phyloP scores from a whole-genome alignment of 2,113 vertebrate species.

The Pelmatolapia mariae region DNA sequence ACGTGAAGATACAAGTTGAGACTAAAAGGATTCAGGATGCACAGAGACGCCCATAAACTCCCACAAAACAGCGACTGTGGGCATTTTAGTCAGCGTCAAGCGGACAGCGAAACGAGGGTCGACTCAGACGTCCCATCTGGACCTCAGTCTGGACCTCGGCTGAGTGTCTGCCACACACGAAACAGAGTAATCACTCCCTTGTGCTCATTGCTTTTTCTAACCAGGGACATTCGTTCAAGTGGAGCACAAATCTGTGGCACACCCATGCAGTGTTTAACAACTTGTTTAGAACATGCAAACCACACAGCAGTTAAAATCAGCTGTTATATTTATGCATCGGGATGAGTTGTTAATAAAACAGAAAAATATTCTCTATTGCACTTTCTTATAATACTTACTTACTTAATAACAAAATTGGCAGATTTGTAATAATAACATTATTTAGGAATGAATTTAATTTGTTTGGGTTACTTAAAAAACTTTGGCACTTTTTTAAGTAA shows the following conservation, averaged over 20 bases:
- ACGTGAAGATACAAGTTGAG: background rate
- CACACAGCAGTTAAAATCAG: background rate
- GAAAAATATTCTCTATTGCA: background rate
- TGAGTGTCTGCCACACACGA: background rate
- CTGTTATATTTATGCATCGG: background rate
- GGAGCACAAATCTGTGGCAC: background rate
- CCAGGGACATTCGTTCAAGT: background rate
- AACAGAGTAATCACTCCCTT: background rate
- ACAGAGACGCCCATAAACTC: background rate
- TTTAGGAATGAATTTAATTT: background rate
- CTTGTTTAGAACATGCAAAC: background rate
- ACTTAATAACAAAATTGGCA: background rate
- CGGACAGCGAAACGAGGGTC: constrained; percentile 13
- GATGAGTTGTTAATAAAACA: background rate
- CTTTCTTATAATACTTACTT: background rate
- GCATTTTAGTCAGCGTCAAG: background rate
- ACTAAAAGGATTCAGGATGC: background rate
- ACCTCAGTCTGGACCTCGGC: constrained; percentile 3
- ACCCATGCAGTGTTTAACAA: background rate
- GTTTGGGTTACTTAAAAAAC: rapidly evolving
- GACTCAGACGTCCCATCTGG: constrained; percentile 25
- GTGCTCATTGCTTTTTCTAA: background rate
- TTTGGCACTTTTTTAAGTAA: background rate
- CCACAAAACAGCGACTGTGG: background rate
- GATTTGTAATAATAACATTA: background rate